Evolutionary conservation across 2,888 invertebrate species (phyloP), one percentile per base, ranked within the genome.

Genomic region (Ommatoiulus sabulosus): DNA sequence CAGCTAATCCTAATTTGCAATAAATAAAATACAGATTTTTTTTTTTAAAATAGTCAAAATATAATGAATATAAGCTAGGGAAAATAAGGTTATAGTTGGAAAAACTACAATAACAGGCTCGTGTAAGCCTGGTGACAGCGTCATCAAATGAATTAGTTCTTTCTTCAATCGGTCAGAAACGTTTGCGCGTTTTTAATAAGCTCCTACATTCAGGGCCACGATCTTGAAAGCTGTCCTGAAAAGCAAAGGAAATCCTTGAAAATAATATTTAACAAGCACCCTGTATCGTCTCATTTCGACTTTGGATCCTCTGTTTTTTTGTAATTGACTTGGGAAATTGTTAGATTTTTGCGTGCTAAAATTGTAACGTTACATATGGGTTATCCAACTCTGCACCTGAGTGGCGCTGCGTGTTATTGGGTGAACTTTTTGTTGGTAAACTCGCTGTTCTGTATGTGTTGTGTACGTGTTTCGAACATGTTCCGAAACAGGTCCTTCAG

Each of bases 301-400:
- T 80, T 80, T 80, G 80, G 80, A 80, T 80, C 80, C 80, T 80
- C 80, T 72, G 6, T 63, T 20, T 63, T 80, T 80, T 80, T 35
- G 52, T 52, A 12, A 80, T 15, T 35, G 80, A 35, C 35, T 80
- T 80, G 80, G 80, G 80, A 80, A 80, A 80, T 80, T 80, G 35
- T 72, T 80, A 35, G 35, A 80, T 35, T 80, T 57, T 35, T 80
- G 80, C 80, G 35, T 80, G 80, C 24, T 4, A 24, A 80, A 80
- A 7, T n/a, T 57, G 17, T 57, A n/a, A n/a, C 17, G 57, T 57
- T n/a, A 57, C 57, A n/a, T 57, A 12, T 15, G 52, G 15, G 52
- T 52, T 6, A 52, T 52, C 52, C 52, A 52, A 35, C 35, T 35
- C 1, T 2, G 35, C 35, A 80, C 7, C 35, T 35, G 4, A 35